These are phyloP conservation scores for Oncorhynchus clarkii DNA, from an alignment of 2,113 vertebrate species.

Conservation along the genomic window DNA sequence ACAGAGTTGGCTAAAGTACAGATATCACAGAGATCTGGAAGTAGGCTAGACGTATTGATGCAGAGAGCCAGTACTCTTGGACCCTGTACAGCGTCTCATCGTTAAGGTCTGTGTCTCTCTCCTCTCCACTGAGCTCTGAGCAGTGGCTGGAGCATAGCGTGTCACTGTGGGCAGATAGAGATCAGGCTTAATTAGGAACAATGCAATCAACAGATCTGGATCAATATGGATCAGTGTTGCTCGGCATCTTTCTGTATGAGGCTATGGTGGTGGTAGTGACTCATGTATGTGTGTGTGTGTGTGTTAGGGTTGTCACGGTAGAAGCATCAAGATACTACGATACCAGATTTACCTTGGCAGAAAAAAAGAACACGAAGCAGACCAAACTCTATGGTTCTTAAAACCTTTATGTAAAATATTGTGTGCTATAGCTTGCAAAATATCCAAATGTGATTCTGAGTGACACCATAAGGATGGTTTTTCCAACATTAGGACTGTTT, in stretches of 20 bases:
- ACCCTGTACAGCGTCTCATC: not conserved
- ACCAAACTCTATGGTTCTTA: too few species aligned
- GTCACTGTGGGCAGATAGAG: not conserved
- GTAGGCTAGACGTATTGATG: not conserved
- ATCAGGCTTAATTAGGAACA: constrained; percentile 2
- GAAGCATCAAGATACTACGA: too few species aligned
- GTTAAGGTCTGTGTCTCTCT: not conserved
- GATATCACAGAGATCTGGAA: too few species aligned
- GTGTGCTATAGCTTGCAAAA: too few species aligned
- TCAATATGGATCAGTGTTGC: not conserved
- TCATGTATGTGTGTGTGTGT: not conserved
- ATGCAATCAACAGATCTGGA: not conserved
- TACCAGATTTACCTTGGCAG: too few species aligned
- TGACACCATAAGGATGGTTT: too few species aligned
- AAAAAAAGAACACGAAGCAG: too few species aligned
- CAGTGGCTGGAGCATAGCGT: not conserved
- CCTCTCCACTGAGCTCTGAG: not conserved
- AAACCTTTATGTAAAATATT: too few species aligned
- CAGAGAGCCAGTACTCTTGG: not conserved
- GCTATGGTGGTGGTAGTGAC: not conserved
- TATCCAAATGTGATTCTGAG: too few species aligned
- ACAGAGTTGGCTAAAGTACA: too few species aligned
- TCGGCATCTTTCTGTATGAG: not conserved
- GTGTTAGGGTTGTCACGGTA: not conserved
- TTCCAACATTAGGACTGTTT: too few species aligned